These are phyloP conservation scores for Tridacna crocea DNA, from an alignment of 2,888 invertebrate species.

Conservation along the genomic window DNA sequence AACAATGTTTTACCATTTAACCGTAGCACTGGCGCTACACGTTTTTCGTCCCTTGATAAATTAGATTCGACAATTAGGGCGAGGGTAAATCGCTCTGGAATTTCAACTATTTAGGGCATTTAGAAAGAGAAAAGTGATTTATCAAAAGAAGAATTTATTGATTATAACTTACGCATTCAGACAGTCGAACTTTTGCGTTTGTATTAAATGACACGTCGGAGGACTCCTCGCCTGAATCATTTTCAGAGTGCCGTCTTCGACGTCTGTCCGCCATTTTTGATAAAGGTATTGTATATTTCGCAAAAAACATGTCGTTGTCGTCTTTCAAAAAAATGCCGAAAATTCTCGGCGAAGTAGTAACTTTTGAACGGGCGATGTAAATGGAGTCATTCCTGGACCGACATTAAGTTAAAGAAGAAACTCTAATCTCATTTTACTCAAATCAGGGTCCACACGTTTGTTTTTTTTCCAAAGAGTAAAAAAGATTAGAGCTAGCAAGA, in stretches of 20 bases:
- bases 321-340: too few relatives aligned
- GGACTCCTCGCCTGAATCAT: conserved; percentile 68
- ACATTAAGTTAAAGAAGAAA: too few relatives aligned
- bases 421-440: too few relatives aligned
- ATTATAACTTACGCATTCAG: conserved; percentile 67
- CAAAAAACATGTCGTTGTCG: not conserved
- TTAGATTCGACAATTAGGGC: not conserved
- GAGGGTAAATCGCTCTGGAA: not conserved
- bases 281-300: not conserved
- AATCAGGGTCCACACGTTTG: too few relatives aligned
- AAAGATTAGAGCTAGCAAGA: too few relatives aligned
- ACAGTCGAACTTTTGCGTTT: conserved; percentile 53
- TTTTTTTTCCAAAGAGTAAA: too few relatives aligned
- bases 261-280: conserved; percentile 61
- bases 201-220: conserved; percentile 54
- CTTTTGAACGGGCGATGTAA: too few relatives aligned
- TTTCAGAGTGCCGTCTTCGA: conserved; percentile 53
- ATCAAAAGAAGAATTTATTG: not conserved
- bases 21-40: not conserved
- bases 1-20: too few relatives aligned
- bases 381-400: too few relatives aligned
- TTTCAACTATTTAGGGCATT: not conserved
- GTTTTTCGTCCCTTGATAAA: not conserved
- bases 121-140: not conserved
- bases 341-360: too few relatives aligned